Percentiles rank a stretch among this genome's conserved stretches.
Evolutionary conservation across 2,113 vertebrate genomes (phyloP).

Genomic region (Deroptyus accipitrinus): DNA sequence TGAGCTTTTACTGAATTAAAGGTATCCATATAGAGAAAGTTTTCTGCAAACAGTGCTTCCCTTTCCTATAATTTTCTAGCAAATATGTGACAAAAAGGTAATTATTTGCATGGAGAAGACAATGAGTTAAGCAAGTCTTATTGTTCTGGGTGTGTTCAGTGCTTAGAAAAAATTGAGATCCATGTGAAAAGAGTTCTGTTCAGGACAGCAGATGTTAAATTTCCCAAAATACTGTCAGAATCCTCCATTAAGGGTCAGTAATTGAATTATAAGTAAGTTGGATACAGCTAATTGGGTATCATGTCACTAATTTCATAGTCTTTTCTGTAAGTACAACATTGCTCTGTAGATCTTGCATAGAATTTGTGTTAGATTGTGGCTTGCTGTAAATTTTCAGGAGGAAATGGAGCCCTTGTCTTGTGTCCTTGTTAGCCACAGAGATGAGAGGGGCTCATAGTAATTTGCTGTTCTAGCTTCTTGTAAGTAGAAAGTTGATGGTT

Average conservation of each 20-base stretch:
- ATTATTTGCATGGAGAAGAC: not conserved
- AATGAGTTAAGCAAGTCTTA: not conserved
- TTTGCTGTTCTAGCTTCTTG: not conserved
- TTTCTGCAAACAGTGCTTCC: not conserved
- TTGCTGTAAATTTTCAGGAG: not conserved
- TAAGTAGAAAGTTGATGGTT: not conserved
- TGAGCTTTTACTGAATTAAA: not conserved
- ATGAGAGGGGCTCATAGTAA: not conserved
- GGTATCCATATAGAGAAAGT: not conserved
- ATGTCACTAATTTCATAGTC: not conserved
- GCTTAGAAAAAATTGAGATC: not conserved
- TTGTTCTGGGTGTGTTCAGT: not conserved
- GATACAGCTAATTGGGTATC: not conserved
- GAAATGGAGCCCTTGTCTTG: not conserved
- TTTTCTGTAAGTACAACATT: not conserved
- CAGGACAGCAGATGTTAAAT: not conserved
- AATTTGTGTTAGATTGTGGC: not conserved
- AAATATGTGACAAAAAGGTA: not conserved
- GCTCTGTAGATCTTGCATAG: not conserved
- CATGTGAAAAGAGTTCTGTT: not conserved
- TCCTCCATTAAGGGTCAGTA: not conserved
- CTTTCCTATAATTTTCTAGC: not conserved
- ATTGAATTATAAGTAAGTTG: not conserved
- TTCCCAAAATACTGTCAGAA: not conserved
- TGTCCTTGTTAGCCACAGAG: not conserved